phyloP scores from a whole-genome alignment of 2,888 invertebrate species.

The Ligdia adustata region DNA sequence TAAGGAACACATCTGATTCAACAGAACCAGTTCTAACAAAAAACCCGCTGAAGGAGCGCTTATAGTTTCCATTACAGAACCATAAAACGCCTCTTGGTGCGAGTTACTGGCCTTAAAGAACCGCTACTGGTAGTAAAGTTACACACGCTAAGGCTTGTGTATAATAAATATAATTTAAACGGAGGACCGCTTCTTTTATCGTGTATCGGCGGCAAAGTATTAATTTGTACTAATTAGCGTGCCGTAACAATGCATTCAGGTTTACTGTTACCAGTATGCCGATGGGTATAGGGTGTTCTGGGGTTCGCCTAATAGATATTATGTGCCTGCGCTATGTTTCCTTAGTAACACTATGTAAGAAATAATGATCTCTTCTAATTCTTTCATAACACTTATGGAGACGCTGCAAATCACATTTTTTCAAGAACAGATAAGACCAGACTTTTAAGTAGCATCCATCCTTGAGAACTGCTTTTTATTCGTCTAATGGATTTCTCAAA shows the following conservation, averaged over 20 bases:
- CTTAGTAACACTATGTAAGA: too few species aligned
- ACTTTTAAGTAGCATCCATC: too few species aligned
- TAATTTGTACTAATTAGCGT: slow-evolving; percentile 38
- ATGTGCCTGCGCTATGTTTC: too few species aligned
- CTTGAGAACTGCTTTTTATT: too few species aligned
- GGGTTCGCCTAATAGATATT: too few species aligned
- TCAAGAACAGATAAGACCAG: too few species aligned
- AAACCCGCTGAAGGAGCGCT: slow-evolving; percentile 3
- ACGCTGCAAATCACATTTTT: too few species aligned
- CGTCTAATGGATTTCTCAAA: too few species aligned
- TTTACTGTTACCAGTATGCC: slow-evolving; percentile 24
- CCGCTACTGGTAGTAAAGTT: slow-evolving; percentile 18
- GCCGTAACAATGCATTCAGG: slow-evolving; percentile 31
- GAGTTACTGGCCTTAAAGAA: slow-evolving; percentile 10
- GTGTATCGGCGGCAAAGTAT: slow-evolving; percentile 30
- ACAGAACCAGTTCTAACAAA: slow-evolving; percentile 8
- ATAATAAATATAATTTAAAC: slow-evolving; percentile 27
- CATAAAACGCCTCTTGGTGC: slow-evolving; percentile 16
- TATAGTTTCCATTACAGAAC: slow-evolving; percentile 16
- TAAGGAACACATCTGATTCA: slow-evolving; percentile 6
- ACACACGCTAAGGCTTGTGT: background rate
- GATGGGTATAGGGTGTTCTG: slow-evolving; percentile 15
- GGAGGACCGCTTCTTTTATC: slow-evolving; percentile 23
- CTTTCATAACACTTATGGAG: too few species aligned
- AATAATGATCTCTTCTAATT: too few species aligned